Base-by-base conservation (phyloP, 2,888 invertebrate genomes). In the Trypoxylon attenuatum region DNA sequence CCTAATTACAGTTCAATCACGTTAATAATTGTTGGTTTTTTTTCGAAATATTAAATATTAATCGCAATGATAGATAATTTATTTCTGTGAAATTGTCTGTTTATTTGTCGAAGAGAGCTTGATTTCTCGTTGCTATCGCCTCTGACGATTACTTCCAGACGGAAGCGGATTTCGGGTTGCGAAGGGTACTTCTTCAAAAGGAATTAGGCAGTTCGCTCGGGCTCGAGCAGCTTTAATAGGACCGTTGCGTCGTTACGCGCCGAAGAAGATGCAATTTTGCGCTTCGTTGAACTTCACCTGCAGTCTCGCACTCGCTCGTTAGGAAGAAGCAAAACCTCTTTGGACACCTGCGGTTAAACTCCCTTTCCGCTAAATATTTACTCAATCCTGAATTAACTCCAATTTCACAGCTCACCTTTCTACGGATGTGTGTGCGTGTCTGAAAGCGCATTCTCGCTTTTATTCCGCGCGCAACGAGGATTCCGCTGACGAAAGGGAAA, bases 241-340 rank as follows among this genome's bases (percentile, higher is more conserved):
- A 45, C 27, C 19, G 55, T 38, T 39, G 61, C 45, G 62, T 62
- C 59, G 63, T 25, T 60, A 68, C 73, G 69, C 72, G 64, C 76
- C 62, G 64, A 63, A 64, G 71, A 76, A 71, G 73, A 67, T 69
- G 69, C 74, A 76, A 82, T 83, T 83, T 81, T 65, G 65, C 76
- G 82, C 73, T 79, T 65, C 71, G 71, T 54, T 75, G 77, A 71
- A 27, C 67, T 78, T 75, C 76, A 79, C 78, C 80, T 76, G 79
- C 57, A 38, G 27, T 43, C 23, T 39, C 13, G 39, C 22, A 21
- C 27, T 10, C 19, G 38, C 63, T 67, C 38, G 54, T 67, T 70
- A 62, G 53, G 39, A n/a, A 38, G 43, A 42, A 18, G 22, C 49
- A 55, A 23, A 38, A 55, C 59, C 55, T 55, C 41, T 19, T 10